These are phyloP conservation scores for Polyergus mexicanus DNA, from an alignment of 1,140 invertebrate genomes.

Conservation along the genomic window DNA sequence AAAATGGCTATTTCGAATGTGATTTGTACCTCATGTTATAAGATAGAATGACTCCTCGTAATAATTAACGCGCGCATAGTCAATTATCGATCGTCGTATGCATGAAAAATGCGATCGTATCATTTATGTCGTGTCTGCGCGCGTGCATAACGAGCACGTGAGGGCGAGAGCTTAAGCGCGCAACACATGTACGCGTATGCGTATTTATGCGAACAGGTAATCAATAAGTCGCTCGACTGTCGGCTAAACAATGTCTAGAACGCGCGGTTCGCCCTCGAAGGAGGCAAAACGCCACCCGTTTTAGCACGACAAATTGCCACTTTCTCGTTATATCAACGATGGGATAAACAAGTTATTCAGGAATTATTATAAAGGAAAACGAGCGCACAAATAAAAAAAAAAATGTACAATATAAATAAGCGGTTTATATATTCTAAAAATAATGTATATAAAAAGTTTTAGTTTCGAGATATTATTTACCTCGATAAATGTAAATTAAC, in stretches of 20 bases:
- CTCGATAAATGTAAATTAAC: background rate
- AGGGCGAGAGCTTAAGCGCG: constrained; percentile 18
- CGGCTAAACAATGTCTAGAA: constrained; percentile 67
- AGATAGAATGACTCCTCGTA: background rate
- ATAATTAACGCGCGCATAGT: background rate
- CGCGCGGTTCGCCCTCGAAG: constrained; percentile 22
- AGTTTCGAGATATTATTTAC: background rate
- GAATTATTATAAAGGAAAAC: background rate
- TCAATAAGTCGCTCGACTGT: constrained; percentile 68
- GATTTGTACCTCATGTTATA: background rate
- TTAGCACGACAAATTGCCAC: constrained; percentile 9
- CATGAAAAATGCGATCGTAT: constrained; percentile 25
- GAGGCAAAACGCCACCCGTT: background rate
- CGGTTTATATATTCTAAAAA: background rate
- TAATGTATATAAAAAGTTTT: background rate
- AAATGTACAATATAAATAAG: background rate
- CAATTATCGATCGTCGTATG: constrained; percentile 31
- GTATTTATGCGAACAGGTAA: constrained; percentile 57
- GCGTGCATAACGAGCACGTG: constrained; percentile 25
- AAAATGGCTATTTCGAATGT: background rate
- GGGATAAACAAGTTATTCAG: background rate
- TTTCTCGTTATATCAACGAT: background rate
- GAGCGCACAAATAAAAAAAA: background rate
- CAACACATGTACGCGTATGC: constrained; percentile 15
- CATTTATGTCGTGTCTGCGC: background rate